Percentiles rank a stretch among this genome's conserved stretches.
These are phyloP conservation scores for Centropyge bicolor DNA, from an alignment of 2,797 vertebrate genomes.

Conservation along the genomic window DNA sequence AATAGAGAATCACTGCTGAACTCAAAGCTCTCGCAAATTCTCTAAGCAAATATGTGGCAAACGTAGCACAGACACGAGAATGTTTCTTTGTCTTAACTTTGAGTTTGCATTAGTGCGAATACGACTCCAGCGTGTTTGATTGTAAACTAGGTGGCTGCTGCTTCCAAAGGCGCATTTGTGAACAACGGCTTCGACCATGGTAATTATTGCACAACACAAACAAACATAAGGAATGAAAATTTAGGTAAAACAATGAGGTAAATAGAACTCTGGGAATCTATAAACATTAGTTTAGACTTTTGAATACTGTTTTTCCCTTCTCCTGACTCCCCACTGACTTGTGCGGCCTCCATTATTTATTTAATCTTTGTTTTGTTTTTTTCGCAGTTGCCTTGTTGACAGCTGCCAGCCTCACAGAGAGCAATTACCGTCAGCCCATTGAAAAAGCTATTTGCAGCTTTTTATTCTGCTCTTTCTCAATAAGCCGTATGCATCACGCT, in stretches of 20 bases:
- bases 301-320: not conserved
- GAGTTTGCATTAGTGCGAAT: not conserved
- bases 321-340: slow-evolving; percentile 14
- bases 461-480: slow-evolving; percentile 13
- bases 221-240: slow-evolving; percentile 1
- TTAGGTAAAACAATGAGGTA: not conserved
- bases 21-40: slow-evolving; percentile 21
- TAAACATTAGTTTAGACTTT: not conserved
- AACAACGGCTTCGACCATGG: slow-evolving; percentile 8
- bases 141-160: not conserved
- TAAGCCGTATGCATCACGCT: slow-evolving; percentile 6
- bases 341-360: slow-evolving; percentile 19
- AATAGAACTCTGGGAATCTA: slow-evolving; percentile 6
- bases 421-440: slow-evolving; percentile 28
- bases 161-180: not conserved
- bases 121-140: not conserved
- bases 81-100: not conserved
- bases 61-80: not conserved
- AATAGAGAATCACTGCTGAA: slow-evolving; percentile 22
- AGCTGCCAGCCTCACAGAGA: slow-evolving; percentile 26
- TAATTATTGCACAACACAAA: not conserved
- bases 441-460: slow-evolving; percentile 23
- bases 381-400: slow-evolving; percentile 25
- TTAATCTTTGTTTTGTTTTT: not conserved
- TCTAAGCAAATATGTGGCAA: not conserved